Evolutionary conservation across 2,113 vertebrate genomes (phyloP).

Genomic region (Carassius gibelio): DNA sequence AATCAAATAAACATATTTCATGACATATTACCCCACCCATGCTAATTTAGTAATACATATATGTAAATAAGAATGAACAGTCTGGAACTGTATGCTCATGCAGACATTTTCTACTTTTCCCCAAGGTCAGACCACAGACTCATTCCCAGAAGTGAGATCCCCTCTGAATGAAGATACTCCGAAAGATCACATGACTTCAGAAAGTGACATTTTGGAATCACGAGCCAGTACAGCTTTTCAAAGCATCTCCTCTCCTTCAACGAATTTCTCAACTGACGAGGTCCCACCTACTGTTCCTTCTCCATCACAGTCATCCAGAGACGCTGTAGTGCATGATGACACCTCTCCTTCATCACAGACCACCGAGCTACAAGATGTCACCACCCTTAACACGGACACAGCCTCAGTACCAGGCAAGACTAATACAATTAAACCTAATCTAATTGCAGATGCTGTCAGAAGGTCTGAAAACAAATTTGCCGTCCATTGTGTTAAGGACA

Average conservation of each 20-base stretch:
- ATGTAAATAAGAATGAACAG: neutral
- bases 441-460: neutral
- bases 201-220: neutral
- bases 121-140: conserved; percentile 23
- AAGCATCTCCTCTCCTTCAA: neutral
- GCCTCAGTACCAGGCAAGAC: conserved; percentile 26
- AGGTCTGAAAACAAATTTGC: conserved; percentile 8
- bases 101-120: neutral
- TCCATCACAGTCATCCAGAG: neutral
- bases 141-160: neutral
- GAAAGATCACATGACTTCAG: neutral
- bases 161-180: neutral
- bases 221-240: neutral
- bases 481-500: neutral
- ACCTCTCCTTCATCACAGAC: neutral
- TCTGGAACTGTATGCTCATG: neutral
- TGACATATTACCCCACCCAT: too few relatives aligned
- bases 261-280: neutral
- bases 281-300: neutral
- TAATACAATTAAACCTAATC: neutral
- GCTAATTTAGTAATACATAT: neutral
- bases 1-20: conserved; percentile 5
- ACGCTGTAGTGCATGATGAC: neutral
- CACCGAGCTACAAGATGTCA: neutral
- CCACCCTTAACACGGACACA: conserved; percentile 23